phyloP scores from a whole-genome alignment of 1,140 invertebrate genomes.

The Atta colombica region DNA sequence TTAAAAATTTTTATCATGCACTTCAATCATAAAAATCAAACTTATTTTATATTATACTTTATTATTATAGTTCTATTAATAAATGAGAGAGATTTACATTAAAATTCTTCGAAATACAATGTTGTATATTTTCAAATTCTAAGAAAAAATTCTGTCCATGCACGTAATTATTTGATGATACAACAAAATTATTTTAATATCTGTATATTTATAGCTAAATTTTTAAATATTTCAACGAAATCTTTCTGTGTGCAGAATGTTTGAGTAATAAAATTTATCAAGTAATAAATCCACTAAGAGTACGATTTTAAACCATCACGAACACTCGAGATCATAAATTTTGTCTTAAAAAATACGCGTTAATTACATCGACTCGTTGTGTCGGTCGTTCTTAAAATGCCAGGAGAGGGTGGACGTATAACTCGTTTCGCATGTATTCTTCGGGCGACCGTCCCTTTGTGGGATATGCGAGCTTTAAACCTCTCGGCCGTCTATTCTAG shows the following conservation, averaged over 20 bases:
- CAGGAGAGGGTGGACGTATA: not conserved
- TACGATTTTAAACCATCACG: not conserved
- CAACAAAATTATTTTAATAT: too few relatives aligned
- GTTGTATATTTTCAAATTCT: too few relatives aligned
- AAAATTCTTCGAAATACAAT: too few relatives aligned
- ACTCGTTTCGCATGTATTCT: conserved; percentile 66
- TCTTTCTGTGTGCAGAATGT: not conserved
- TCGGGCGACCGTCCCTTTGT: conserved; percentile 57
- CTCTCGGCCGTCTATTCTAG: conserved; percentile 61
- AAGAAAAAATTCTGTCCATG: too few relatives aligned
- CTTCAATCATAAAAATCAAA: too few relatives aligned
- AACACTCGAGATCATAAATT: not conserved
- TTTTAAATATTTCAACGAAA: too few relatives aligned
- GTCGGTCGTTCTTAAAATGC: conserved; percentile 28
- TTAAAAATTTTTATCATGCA: too few relatives aligned
- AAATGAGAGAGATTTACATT: too few relatives aligned
- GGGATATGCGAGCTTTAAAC: conserved; percentile 46
- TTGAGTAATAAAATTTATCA: not conserved
- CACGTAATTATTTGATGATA: too few relatives aligned
- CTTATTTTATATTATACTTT: too few relatives aligned
- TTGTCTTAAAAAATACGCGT: not conserved
- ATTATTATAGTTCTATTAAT: too few relatives aligned
- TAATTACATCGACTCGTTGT: conserved; percentile 36
- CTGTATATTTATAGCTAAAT: too few relatives aligned
- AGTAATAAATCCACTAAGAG: not conserved